Base-by-base conservation (phyloP, 2,888 invertebrate species). In the Rhimphoctona megacephalus region DNA sequence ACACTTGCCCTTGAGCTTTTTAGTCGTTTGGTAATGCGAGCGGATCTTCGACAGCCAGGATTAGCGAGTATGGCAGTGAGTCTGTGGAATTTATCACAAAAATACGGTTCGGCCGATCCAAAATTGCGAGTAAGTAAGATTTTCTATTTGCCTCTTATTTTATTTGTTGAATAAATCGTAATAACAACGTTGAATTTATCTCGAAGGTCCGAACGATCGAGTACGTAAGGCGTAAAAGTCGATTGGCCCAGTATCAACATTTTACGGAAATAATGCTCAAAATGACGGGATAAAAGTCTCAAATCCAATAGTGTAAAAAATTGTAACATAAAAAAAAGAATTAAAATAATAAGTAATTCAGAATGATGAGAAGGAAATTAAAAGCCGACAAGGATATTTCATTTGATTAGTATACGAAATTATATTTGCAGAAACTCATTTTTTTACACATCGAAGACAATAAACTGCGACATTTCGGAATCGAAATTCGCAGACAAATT, bases 81-180 rank as follows among this genome's bases (percentile, higher is more conserved):
- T 94, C 95, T 99, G 66, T 98, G 98, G 98, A 96, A 96, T 91
- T 95, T 98, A 88, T 96, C 97, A 25, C 96, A 96, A 89, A 98
- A 97, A 94, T 95, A 96, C 91, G 94, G 95, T 6, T 94, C 94
- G 46, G 91, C 95, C 30, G 96, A 97, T 92, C 92, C 93, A 5
- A 96, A 96, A 93, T 90, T 95, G 36, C 94, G 93, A 88, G 95
- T 95, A 93, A 94, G 83, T 43, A 57, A 66, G n/a, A 17, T 25
- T 52, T 30, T 46, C 43, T 22, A 8, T 54, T 57, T 46, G 43
- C 39, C 25, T 61, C 0, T 43, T 30, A 17, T 49, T 33, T 49
- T 1, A 7, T 17, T 30, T 11, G 30, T 30, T 61, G 17, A 30
- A 61, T 30, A 30, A 61, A 61, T 61, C 30, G 30, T 30, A 7